These are phyloP conservation scores for Heliconius himera DNA, from an alignment of 1,140 invertebrate genomes.

Conservation along the genomic window DNA sequence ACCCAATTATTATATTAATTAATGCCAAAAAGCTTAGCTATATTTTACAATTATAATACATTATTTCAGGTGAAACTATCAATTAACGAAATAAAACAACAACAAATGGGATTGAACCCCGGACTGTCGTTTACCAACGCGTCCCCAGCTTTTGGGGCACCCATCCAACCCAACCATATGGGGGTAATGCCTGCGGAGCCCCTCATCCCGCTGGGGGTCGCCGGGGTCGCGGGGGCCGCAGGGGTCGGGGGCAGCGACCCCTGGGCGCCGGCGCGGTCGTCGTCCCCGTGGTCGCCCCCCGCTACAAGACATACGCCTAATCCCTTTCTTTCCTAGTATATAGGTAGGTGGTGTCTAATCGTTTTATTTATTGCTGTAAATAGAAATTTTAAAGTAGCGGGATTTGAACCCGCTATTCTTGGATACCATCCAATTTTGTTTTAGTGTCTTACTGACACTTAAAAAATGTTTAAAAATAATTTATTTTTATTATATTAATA, in stretches of 20 bases:
- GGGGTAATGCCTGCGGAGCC: not conserved
- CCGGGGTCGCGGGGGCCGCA: conserved; percentile 17
- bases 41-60: not conserved
- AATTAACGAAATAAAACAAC: conserved; percentile 77
- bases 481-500: too few species aligned
- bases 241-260: conserved; percentile 36
- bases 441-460: too few species aligned
- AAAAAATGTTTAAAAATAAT: too few species aligned
- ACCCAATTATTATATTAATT: too few species aligned
- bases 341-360: conserved; percentile 18
- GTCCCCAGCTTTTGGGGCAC: conserved; percentile 35
- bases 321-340: conserved; percentile 76
- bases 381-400: not conserved
- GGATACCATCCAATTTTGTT: too few species aligned
- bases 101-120: conserved; percentile 65
- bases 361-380: not conserved
- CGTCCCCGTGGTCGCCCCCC: conserved; percentile 59
- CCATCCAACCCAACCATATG: conserved; percentile 4
- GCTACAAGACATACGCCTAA: conserved; percentile 68
- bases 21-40: not conserved
- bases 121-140: conserved; percentile 44
- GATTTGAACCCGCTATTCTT: too few species aligned
- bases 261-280: conserved; percentile 49
- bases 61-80: conserved; percentile 62
- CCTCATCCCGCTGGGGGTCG: conserved; percentile 18